Conservation (phyloP, 1,140 invertebrate species). For the Aphelinus certus region DNA sequence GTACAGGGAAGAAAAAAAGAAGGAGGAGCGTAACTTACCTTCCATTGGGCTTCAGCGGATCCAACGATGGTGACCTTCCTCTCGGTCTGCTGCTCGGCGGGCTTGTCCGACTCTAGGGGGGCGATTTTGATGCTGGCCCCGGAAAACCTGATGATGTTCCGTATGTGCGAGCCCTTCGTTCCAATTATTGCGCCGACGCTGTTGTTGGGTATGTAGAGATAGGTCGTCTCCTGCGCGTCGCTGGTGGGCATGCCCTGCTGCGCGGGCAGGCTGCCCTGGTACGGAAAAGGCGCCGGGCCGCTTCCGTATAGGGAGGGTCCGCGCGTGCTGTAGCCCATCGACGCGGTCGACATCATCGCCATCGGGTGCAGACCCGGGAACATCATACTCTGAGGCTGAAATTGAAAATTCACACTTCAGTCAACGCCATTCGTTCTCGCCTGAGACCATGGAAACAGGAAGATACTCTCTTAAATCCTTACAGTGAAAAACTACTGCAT, state of each 20-base stretch:
- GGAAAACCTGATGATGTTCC: conserved; percentile 96
- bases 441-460: too few relatives aligned
- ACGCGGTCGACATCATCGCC: conserved; percentile 94
- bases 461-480: too few relatives aligned
- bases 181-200: conserved; percentile 98
- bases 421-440: too few relatives aligned
- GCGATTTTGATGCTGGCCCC: conserved; percentile 95
- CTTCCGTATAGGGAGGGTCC: conserved; percentile 67
- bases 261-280: conserved; percentile 57
- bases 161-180: conserved; percentile 94
- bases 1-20: neutral
- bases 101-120: conserved; percentile 83
- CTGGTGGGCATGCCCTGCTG: conserved; percentile 63
- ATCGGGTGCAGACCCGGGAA: conserved; percentile 94
- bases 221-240: conserved; percentile 85
- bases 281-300: conserved; percentile 68
- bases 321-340: conserved; percentile 74
- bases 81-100: conserved; percentile 77
- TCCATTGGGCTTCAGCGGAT: conserved; percentile 95
- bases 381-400: conserved; percentile 90
- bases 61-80: conserved; percentile 95
- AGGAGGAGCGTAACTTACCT: conserved; percentile 68
- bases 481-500: too few relatives aligned
- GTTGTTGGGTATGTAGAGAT: conserved; percentile 95
- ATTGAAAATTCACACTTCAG: conserved; percentile 34